Conservation (phyloP, 2,888 invertebrate species). For the Orthosia incerta region DNA sequence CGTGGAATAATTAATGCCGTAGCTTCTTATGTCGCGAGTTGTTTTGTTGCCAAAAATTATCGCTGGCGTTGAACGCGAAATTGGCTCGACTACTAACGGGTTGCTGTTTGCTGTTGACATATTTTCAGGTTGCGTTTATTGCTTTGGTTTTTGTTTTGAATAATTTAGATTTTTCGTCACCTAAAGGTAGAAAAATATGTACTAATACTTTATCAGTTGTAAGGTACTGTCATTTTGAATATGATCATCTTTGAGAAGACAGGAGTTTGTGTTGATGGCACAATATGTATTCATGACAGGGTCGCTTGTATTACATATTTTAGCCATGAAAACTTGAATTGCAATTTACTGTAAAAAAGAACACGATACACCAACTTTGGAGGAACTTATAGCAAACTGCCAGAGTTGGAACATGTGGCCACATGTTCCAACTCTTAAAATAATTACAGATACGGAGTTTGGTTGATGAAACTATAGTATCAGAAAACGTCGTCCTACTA, state of each 20-base stretch:
- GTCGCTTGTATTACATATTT: not conserved
- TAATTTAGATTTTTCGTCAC: not conserved
- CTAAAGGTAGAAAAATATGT: not conserved
- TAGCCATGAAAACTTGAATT: not conserved
- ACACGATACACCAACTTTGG: conserved; percentile 32
- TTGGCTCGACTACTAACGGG: conserved; percentile 75
- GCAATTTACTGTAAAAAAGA: conserved; percentile 19
- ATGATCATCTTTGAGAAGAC: not conserved
- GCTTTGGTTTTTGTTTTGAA: conserved; percentile 22
- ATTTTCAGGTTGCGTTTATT: conserved; percentile 27
- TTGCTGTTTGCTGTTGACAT: conserved; percentile 60
- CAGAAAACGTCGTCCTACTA: conserved; percentile 49
- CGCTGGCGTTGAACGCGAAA: conserved; percentile 74
- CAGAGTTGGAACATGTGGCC: conserved; percentile 69
- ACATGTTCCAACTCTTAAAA: too few species aligned
- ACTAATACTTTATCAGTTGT: not conserved
- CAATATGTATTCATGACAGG: too few species aligned
- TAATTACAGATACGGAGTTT: conserved; percentile 70
- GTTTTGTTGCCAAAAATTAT: conserved; percentile 87
- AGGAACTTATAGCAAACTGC: conserved; percentile 71
- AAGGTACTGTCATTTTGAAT: not conserved
- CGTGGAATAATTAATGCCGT: conserved; percentile 89
- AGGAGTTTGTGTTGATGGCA: not conserved
- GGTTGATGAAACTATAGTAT: conserved; percentile 69
- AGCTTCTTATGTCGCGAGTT: conserved; percentile 87